phyloP scores from a whole-genome alignment of 2,888 invertebrate genomes.

The Rotaria socialis region DNA sequence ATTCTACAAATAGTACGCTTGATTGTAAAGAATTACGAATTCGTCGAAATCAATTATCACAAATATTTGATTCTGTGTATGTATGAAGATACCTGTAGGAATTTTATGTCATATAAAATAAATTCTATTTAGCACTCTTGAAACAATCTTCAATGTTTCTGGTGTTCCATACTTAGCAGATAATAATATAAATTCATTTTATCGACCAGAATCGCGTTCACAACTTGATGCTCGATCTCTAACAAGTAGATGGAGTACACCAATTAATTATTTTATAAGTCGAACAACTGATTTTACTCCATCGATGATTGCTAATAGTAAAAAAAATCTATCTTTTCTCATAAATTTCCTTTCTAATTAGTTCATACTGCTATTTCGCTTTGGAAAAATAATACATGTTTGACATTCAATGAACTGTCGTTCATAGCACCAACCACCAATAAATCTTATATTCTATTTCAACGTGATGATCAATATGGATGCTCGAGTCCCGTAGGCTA shows the following conservation, averaged over 20 bases:
- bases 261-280: conserved; percentile 7
- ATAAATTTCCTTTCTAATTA: neutral
- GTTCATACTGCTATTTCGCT: neutral
- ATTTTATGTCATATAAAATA: neutral
- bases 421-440: neutral
- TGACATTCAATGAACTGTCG: neutral
- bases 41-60: conserved; percentile 32
- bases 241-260: neutral
- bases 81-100: neutral
- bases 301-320: neutral
- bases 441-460: neutral
- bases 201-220: neutral
- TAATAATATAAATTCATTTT: neutral
- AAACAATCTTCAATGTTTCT: neutral
- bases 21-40: neutral
- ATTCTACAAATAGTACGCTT: neutral
- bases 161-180: neutral
- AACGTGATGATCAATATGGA: neutral
- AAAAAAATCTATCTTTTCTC: neutral
- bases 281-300: neutral
- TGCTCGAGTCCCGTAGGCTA: conserved; percentile 9
- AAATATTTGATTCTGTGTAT: conserved; percentile 19
- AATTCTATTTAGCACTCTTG: neutral
- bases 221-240: conserved; percentile 9
- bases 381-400: neutral